Evolutionary conservation across 1,140 invertebrate genomes (phyloP), one percentile per base, ranked within the genome.

Genomic region (Lineus longissimus): DNA sequence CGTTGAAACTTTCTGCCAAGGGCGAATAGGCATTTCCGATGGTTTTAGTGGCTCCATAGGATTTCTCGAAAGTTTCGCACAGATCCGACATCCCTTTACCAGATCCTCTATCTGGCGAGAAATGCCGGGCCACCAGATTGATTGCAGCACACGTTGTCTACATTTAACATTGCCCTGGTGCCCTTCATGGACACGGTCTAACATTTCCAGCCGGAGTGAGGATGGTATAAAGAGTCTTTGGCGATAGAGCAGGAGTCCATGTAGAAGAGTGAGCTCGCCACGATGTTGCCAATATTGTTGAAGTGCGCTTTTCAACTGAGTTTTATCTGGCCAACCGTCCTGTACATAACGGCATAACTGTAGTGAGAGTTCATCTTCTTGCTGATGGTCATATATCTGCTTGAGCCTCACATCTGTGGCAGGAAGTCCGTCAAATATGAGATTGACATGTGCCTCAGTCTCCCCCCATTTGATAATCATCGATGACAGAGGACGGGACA

Each of bases 131-230:
- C 81, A 84, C 65, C 71, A 84, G 33, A 84, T 68, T 25, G 68
- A 56, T 59, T 80, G 65, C 64, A 74, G 70, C 27, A 82, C 79
- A 61, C 70, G 64, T 36, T 62, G 56, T 63, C 75, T 73, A 58
- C 70, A 75, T 67, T 81, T 81, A 47, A 78, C 78, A 61, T 78
- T 73, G 0, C 84, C 83, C 60, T 81, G 41, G 72, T 85, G 83
- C n/a, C 71, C 68, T 62, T 77, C 73, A 73, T 84, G 82, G 41
- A 84, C 57, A 55, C 65, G 63, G 11, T 75, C 47, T 55, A 81
- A 69, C 31, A 83, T 80, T 55, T 74, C 63, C 56, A 68, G 62
- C 62, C 76, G 58, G 58, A 78, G 56, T 30, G 61, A 54, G 29
- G 55, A 59, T 22, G 81, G 81, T 31, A 84, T 76, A 22, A 83